Conservation (phyloP, 2,797 vertebrate genomes). For the Myotis planiceps region DNA sequence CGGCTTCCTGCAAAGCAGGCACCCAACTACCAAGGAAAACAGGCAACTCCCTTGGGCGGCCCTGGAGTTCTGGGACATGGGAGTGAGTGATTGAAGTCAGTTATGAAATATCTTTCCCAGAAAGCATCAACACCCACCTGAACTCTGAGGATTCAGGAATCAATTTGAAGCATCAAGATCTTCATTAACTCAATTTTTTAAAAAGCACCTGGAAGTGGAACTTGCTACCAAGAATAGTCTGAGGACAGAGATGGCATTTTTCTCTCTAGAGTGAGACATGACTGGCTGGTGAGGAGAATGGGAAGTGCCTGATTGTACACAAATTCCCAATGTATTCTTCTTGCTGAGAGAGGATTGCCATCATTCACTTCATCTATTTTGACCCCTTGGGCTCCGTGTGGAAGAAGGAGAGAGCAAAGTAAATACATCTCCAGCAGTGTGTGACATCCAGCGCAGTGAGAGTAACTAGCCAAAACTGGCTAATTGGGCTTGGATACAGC, state of each 20-base stretch:
- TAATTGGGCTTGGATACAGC: too few species aligned
- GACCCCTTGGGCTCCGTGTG: background rate
- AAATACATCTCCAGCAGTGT: background rate
- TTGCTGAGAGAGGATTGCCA: background rate
- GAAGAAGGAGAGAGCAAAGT: background rate
- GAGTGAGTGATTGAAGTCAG: background rate
- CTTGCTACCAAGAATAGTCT: background rate
- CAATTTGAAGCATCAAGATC: background rate
- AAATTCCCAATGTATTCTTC: background rate
- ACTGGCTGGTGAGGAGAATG: background rate
- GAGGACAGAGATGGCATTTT: background rate
- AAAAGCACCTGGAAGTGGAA: background rate
- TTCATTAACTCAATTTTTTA: background rate
- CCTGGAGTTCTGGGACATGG: background rate
- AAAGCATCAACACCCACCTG: background rate
- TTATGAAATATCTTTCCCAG: background rate
- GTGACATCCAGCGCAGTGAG: background rate
- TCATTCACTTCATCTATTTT: background rate
- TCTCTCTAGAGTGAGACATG: background rate
- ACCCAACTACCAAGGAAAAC: background rate
- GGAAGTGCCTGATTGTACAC: background rate
- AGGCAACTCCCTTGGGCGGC: background rate
- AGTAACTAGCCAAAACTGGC: background rate
- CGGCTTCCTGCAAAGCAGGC: background rate
- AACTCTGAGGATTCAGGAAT: background rate